These are phyloP conservation scores for Neolamprologus variostigma DNA, from an alignment of 2,113 vertebrate species.

Conservation along the genomic window DNA sequence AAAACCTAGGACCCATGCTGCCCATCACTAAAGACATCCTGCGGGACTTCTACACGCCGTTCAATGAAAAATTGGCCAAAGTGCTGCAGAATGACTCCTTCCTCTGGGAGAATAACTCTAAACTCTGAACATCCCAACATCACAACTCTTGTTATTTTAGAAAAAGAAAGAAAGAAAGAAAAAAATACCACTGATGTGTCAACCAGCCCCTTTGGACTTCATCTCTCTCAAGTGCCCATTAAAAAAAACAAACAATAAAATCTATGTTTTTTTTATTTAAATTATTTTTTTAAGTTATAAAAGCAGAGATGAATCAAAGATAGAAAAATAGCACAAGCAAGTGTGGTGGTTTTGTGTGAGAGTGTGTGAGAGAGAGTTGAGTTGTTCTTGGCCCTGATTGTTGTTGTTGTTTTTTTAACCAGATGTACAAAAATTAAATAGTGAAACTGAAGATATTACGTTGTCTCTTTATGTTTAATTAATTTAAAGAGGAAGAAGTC, in stretches of 20 bases:
- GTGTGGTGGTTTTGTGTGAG: constrained; percentile 5
- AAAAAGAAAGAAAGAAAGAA: neutral
- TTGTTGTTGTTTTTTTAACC: neutral
- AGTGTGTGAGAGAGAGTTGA: neutral
- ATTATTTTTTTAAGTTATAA: constrained; percentile 68
- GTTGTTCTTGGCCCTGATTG: neutral
- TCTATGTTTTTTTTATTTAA: constrained; percentile 47
- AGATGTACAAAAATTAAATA: constrained; percentile 56
- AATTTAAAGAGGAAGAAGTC: neutral
- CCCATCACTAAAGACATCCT: constrained; percentile 81
- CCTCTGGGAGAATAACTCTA: constrained; percentile 69
- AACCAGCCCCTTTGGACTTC: neutral
- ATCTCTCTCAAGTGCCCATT: constrained; percentile 49
- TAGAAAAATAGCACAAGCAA: constrained; percentile 54
- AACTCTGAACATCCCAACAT: constrained; percentile 15
- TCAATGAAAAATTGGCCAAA: constrained; percentile 85
- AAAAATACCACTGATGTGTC: constrained; percentile 11
- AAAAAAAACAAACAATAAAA: neutral
- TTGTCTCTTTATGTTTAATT: neutral
- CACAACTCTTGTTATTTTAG: neutral
- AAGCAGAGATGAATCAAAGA: constrained; percentile 49
- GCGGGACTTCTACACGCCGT: constrained; percentile 84
- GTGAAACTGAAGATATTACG: constrained; percentile 9
- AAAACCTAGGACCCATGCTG: constrained; percentile 91
- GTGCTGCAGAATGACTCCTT: constrained; percentile 84